Conservation (phyloP, 2,113 vertebrate species). For the Mionectes macconnelli region DNA sequence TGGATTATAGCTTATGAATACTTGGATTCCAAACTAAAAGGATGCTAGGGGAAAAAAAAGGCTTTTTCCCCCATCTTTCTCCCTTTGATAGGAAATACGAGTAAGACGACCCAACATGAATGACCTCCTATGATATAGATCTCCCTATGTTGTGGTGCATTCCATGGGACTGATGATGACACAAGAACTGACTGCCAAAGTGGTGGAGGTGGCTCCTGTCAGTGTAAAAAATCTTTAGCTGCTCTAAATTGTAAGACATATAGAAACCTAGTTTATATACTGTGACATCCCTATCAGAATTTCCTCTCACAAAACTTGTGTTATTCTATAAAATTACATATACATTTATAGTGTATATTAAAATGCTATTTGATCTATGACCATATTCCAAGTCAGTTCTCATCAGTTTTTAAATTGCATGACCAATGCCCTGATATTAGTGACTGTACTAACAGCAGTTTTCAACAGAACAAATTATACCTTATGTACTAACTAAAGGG, state of each 20-base stretch:
- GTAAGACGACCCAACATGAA: not conserved
- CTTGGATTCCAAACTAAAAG: not conserved
- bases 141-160: not conserved
- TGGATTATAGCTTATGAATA: not conserved
- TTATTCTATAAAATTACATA: not conserved
- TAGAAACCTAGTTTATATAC: not conserved
- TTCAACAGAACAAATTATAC: not conserved
- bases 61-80: fast-evolving
- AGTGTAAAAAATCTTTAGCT: not conserved
- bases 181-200: not conserved
- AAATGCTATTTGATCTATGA: not conserved
- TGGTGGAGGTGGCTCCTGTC: fast-evolving
- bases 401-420: not conserved
- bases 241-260: not conserved
- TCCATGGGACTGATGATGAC: not conserved
- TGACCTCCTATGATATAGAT: not conserved
- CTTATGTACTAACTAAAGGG: not conserved
- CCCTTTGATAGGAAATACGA: not conserved
- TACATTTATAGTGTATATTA: not conserved
- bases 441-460: not conserved
- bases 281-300: not conserved
- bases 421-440: not conserved
- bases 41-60: not conserved
- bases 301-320: not conserved
- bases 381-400: not conserved